Evolutionary conservation across 1,140 invertebrate species (phyloP), one percentile per base, ranked within the genome.

Genomic region (Philotrypesis tridentata): DNA sequence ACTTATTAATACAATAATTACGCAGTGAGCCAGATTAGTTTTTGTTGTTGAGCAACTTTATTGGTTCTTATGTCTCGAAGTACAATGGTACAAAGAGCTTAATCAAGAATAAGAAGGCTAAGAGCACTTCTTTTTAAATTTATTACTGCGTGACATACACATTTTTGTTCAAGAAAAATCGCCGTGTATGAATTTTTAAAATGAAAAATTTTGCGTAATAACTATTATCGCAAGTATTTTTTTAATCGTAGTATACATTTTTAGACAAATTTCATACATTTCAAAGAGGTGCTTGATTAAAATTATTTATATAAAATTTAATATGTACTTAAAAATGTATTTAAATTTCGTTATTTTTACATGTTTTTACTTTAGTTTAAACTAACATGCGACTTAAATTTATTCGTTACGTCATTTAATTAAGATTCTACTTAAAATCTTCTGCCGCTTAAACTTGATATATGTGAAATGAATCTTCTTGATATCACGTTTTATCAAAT

Each of bases 371-470:
- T 37, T 33, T 70, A 17, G 7, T 33, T 21, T 33, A 33, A 21
- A 37, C 37, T 21, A 14, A 8, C 23, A 61, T 23, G 21, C 60
- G 1, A 61, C 1, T 61, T 23, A 61, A 63, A 65, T 4, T 55
- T 40, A 17, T 63, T 27, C 27, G 31, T 14, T 27, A 12, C 21
- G 40, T 0, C 14, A 72, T 40, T 55, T 12, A 43, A 27, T 67
- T 74, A 43, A 17, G 37, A 72, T 72, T 25, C 27, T 80, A 80
- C 9, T 67, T 43, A 29, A 17, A 40, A 43, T 67, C 33, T 37
- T 65, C 27, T 70, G 33, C 67, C 67, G 67, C 67, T 70, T 73
- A 0, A 11, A 11, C 25, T 74, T 65, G 25, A 40, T 29, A 55
- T 31, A 61, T 55, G 11, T 25, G 37, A 71, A 71, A 60, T 25